Conservation (phyloP, 1,140 invertebrate species). For the Procambarus clarkii region DNA sequence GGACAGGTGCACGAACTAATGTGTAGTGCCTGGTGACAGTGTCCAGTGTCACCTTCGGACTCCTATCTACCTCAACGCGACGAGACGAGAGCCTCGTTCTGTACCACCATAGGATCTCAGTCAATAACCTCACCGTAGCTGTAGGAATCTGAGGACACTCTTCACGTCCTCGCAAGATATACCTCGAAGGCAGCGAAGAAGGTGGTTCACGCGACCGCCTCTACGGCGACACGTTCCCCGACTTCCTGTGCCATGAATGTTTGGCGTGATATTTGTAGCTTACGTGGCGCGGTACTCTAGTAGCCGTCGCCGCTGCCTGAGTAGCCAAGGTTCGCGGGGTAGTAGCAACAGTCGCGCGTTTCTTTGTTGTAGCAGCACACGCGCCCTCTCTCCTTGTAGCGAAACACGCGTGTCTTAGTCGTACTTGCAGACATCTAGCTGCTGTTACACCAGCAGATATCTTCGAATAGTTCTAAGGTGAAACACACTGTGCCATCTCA, state of each 20-base stretch:
- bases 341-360: no score
- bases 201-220: not conserved
- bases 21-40: constrained; percentile 27
- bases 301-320: not conserved
- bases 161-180: not conserved
- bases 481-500: not conserved
- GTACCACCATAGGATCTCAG: not conserved
- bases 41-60: not conserved
- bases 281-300: no score
- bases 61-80: constrained; percentile 13
- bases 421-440: not conserved
- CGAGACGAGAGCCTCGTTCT: not conserved
- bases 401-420: not conserved
- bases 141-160: not conserved
- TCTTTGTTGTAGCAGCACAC: no score
- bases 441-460: not conserved
- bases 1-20: not conserved
- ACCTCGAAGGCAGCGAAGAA: not conserved
- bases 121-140: constrained; percentile 26
- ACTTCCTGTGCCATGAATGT: not conserved
- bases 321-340: not conserved
- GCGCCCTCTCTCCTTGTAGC: not conserved
- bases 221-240: not conserved
- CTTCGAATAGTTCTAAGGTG: not conserved
- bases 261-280: no score